Base-by-base conservation (phyloP, 2,797 vertebrate genomes). In the Euphonia xanthogaster region DNA sequence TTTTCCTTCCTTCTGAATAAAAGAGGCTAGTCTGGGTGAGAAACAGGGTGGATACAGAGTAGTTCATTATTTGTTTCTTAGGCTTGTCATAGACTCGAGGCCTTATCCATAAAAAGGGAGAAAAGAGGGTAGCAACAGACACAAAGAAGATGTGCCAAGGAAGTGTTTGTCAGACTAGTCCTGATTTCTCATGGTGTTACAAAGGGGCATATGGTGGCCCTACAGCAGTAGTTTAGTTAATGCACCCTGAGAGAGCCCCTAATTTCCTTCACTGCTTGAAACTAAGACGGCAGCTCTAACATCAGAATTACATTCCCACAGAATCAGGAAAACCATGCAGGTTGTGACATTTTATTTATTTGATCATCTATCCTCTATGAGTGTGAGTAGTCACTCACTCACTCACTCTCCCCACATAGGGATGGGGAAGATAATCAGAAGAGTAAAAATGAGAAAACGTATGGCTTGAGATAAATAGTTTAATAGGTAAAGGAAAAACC, bases 271-370 rank as follows among this genome's bases (percentile, higher is more conserved):
- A 0, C 10, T 57, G 10, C 27, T 82, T 87, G 45, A 87, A 94
- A 62, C 27, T 60, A 40, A 81, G 27, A 28, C 11, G 73, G 35
- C 28, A 86, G 10, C 13, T 70, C 23, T 66, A 51, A 61, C 5
- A n/a, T 54, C 30, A 73, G n/a, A 86, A 81, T 47, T 21, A 13
- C 24, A 31, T 39, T 73, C 14, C 27, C 30, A 70, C 6, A 67
- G 33, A 67, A 77, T 51, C n/a, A 87, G 28, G 12, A 2, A 90
- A 74, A 76, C 2, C 9, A 63, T 74, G 6, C 11, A 79, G 5
- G 19, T 60, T 0, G 0, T 48, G 13, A 27, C 2, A 13, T 21
- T 27, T 82, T 37, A 51, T 55, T 65, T 39, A 16, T 84, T 44
- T 85, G 28, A 42, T 74, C 31, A 28, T 65, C 6, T 54, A 33